Percentiles rank a stretch among this genome's conserved stretches.
phyloP scores from a whole-genome alignment of 2,113 vertebrate species.

The Rostratula benghalensis region DNA sequence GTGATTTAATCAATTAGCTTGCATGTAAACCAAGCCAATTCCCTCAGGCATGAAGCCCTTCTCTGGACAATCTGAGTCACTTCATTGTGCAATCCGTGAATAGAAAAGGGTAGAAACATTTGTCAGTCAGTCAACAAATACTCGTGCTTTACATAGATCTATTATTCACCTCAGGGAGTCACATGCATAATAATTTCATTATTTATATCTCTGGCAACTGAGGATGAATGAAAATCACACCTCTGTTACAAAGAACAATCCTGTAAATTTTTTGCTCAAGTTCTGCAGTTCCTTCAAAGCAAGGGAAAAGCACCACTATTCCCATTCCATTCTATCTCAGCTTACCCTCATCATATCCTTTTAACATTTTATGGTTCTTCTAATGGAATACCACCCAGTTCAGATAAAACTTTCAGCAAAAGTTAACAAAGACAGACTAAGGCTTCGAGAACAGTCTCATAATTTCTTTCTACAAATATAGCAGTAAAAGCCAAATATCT shows the following conservation, averaged over 20 bases:
- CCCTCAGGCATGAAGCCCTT: not conserved
- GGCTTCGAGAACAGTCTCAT: not conserved
- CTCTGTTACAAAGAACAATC: not conserved
- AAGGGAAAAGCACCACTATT: not conserved
- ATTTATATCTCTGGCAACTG: not conserved
- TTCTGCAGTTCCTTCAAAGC: not conserved
- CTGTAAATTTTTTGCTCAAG: not conserved
- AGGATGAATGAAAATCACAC: not conserved
- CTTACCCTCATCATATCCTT: not conserved
- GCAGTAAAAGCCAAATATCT: not conserved
- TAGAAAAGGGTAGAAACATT: not conserved
- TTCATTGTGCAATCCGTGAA: slow-evolving; percentile 24
- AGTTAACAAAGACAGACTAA: not conserved
- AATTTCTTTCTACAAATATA: not conserved
- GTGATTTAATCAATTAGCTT: slow-evolving; percentile 40
- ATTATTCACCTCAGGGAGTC: not conserved
- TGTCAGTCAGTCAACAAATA: slow-evolving; percentile 2
- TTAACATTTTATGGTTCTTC: not conserved
- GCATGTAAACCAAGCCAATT: not conserved
- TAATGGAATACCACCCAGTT: not conserved
- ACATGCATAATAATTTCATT: slow-evolving; percentile 7
- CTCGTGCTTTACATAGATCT: not conserved
- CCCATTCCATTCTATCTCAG: not conserved
- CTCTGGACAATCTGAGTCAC: not conserved
- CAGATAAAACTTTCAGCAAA: not conserved